A percentile compares a stretch with the other conserved stretches of the same genome.
Evolutionary conservation across 2,888 invertebrate species (phyloP).

Genomic region (Uropetala carovei): DNA sequence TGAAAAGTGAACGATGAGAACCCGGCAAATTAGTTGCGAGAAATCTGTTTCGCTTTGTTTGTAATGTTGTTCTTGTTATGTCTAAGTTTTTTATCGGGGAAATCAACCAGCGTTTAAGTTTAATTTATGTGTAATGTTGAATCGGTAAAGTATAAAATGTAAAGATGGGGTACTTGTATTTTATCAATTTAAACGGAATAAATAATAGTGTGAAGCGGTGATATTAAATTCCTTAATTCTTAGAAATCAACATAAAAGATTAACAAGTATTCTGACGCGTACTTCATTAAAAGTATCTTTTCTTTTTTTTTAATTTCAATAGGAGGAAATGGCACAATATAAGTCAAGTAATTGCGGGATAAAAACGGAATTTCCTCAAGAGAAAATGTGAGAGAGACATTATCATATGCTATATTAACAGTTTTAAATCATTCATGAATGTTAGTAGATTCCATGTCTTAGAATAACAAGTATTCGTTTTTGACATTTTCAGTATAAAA

Average conservation of each 20-base stretch:
- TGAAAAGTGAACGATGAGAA: not conserved
- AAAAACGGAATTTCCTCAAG: conserved; percentile 8
- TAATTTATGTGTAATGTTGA: not conserved
- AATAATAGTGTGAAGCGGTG: too few species aligned
- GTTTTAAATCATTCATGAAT: not conserved
- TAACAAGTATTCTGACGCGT: not conserved
- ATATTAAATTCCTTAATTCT: too few species aligned
- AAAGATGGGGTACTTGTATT: not conserved
- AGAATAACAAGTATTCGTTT: not conserved
- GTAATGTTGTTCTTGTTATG: not conserved
- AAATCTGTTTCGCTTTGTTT: not conserved
- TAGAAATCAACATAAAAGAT: not conserved
- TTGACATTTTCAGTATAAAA: conserved; percentile 14
- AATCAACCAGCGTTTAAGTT: not conserved
- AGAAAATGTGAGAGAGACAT: conserved; percentile 28
- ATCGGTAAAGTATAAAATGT: not conserved
- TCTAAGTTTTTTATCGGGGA: not conserved
- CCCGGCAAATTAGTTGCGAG: not conserved
- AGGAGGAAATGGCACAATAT: not conserved
- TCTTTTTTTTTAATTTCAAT: not conserved
- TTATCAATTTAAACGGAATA: too few species aligned
- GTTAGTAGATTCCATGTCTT: too few species aligned
- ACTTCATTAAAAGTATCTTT: not conserved
- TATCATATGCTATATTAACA: too few species aligned
- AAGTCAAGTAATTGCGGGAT: not conserved